These are phyloP conservation scores for Gisinianus flammeolus DNA, from an alignment of 2,888 invertebrate genomes.

Conservation along the genomic window DNA sequence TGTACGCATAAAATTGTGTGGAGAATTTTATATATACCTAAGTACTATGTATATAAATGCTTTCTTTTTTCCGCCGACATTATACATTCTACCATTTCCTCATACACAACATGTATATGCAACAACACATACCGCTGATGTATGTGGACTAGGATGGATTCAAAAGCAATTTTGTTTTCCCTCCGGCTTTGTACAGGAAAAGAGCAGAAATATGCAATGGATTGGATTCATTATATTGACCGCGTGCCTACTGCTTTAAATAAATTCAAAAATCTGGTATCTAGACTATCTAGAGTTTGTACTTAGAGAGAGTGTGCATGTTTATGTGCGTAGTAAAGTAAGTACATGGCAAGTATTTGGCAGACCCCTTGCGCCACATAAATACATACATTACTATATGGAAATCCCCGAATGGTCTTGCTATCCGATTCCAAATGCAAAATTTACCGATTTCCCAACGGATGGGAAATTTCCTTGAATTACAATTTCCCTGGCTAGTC, in stretches of 20 bases:
- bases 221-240: conserved; percentile 37
- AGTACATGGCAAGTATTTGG: not conserved
- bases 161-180: conserved; percentile 39
- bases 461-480: conserved; percentile 36
- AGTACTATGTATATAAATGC: too few relatives aligned
- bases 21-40: conserved; percentile 11
- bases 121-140: not conserved
- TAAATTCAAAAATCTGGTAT: conserved; percentile 36
- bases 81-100: too few relatives aligned
- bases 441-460: conserved; percentile 39
- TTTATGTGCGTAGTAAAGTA: too few relatives aligned
- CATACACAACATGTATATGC: not conserved
- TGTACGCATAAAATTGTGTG: not conserved
- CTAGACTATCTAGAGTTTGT: not conserved
- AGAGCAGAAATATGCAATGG: conserved; percentile 33
- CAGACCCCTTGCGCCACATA: conserved; percentile 19
- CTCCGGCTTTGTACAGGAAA: conserved; percentile 16
- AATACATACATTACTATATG: conserved; percentile 17
- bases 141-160: conserved; percentile 13
- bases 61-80: too few relatives aligned
- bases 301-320: too few relatives aligned
- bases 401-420: conserved; percentile 37
- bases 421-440: conserved; percentile 38
- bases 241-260: conserved; percentile 38
- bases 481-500: conserved; percentile 30